A percentile compares a stretch with the other conserved stretches of the same genome.
These are phyloP conservation scores for Hippolais icterina DNA, from an alignment of 2,113 vertebrate genomes.

Conservation along the genomic window DNA sequence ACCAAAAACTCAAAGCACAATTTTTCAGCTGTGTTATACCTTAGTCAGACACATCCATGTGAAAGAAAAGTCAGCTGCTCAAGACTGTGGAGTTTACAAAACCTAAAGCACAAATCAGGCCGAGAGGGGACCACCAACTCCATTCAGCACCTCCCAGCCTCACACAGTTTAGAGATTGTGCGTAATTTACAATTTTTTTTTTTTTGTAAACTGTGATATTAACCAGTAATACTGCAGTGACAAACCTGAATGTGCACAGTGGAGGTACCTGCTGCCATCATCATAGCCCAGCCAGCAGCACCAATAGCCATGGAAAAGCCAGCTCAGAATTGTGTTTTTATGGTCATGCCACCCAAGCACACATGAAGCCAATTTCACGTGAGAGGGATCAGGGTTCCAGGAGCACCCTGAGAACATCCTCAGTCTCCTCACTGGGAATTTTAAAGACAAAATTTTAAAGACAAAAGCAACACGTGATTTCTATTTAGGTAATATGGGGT, in stretches of 20 bases:
- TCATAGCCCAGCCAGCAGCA: not conserved
- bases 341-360: fast-evolving
- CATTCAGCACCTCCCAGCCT: not conserved
- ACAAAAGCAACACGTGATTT: fast-evolving
- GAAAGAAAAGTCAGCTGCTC: not conserved
- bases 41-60: not conserved
- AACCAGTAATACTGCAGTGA: not conserved
- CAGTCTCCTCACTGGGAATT: not conserved
- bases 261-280: not conserved
- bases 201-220: not conserved
- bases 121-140: not conserved
- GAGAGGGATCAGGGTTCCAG: not conserved
- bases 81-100: not conserved
- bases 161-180: not conserved
- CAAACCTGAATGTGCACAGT: not conserved
- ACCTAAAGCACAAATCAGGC: not conserved
- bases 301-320: fast-evolving
- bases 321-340: not conserved
- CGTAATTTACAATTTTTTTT: fast-evolving
- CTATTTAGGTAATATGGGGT: fast-evolving
- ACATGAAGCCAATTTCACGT: fast-evolving
- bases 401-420: not conserved
- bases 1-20: not conserved
- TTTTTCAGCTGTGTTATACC: not conserved
- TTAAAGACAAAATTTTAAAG: not conserved